Evolutionary conservation across 2,797 vertebrate species (phyloP).

Genomic region (Periophthalmus magnuspinnatus): DNA sequence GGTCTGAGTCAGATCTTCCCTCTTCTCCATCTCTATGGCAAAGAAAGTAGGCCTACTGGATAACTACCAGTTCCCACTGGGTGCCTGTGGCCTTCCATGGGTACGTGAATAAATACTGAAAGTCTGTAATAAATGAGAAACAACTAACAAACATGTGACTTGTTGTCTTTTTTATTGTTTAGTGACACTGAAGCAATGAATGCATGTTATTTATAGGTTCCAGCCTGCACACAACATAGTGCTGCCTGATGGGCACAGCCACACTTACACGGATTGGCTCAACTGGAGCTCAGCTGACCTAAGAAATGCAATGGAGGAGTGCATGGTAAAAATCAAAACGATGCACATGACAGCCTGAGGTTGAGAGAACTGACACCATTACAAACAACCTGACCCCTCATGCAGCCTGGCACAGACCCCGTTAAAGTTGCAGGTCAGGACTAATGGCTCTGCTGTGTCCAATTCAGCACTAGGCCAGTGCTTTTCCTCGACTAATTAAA

Average conservation of each 20-base stretch:
- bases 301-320: constrained; percentile 32
- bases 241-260: constrained; percentile 33
- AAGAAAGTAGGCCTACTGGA: not conserved
- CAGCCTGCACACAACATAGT: constrained; percentile 20
- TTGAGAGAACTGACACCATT: constrained; percentile 16
- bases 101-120: not conserved
- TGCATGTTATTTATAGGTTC: constrained; percentile 52
- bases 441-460: constrained; percentile 5
- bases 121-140: not conserved
- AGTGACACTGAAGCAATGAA: constrained; percentile 20
- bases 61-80: not conserved
- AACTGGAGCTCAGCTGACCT: constrained; percentile 58
- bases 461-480: constrained; percentile 37
- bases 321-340: constrained; percentile 26
- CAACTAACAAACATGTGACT: not conserved
- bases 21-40: not conserved
- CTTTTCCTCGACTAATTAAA: constrained; percentile 12
- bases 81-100: not conserved
- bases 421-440: constrained; percentile 8
- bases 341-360: constrained; percentile 11
- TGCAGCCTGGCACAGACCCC: constrained; percentile 12
- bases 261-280: constrained; percentile 48
- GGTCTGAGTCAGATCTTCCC: not conserved
- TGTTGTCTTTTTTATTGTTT: constrained; percentile 1
- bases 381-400: constrained; percentile 18